Evolutionary conservation across 1,140 invertebrate species (phyloP), one percentile per base, ranked within the genome.

Genomic region (Dufourea novaeangliae): DNA sequence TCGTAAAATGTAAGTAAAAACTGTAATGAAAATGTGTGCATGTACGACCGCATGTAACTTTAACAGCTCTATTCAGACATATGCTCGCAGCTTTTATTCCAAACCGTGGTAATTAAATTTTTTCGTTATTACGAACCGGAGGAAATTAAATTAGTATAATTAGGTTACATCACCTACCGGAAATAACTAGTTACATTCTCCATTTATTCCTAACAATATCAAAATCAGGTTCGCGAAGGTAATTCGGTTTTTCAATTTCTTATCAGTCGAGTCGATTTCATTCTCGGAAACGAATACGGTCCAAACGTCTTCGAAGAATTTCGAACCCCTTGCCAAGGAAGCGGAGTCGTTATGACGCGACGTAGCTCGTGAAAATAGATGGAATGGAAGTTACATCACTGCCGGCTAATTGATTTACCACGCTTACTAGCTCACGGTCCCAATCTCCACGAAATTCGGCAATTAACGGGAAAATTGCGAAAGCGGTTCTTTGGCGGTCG

Each of bases 381-480:
- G 69, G 54, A 76, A 82, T 56, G 69, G 73, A 79, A 76, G 74
- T 86, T 86, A 87, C 80, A 85, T 79, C 63, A 66, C 71, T 68
- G 44, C 71, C 62, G 70, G 76, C 80, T 89, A 90, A 90, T 89
- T 89, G 82, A 88, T 88, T 89, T 90, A 88, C 77, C 84, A 78
- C 77, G 82, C 80, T 87, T 77, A 81, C 86, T 80, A 79, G 75
- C 79, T 78, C 67, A 68, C 57, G 68, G 74, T 79, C 72, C 71
- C 83, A 88, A 87, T 89, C 78, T 88, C 86, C 72, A 50, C 77
- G 71, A 87, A 86, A 91, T 90, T 88, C 80, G 85, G 79, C 88
- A 84, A 89, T 91, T 90, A 89, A 90, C 87, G 84, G 82, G 87
- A 86, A 90, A 90, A 90, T 87, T 87, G 81, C 85, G 61, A 75